Conservation (phyloP, 2,888 invertebrate species). For the Meandrusa payeni region DNA sequence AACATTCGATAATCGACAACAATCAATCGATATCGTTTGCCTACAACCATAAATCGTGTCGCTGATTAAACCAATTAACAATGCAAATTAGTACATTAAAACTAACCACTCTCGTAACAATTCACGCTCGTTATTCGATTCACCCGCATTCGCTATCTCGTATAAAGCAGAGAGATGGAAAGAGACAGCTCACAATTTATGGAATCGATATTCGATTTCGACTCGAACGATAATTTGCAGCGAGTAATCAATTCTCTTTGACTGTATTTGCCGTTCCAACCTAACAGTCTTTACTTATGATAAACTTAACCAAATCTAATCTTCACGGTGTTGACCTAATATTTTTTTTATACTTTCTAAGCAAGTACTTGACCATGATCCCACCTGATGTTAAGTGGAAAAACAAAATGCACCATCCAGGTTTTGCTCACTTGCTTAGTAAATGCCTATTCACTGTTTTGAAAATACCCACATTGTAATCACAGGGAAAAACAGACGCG, state of each 20-base stretch:
- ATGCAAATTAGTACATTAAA: slow-evolving; percentile 31
- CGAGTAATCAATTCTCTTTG: slow-evolving; percentile 25
- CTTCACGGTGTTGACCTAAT: no score
- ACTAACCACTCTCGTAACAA: slow-evolving; percentile 20
- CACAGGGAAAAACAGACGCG: no score
- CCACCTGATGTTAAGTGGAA: no score
- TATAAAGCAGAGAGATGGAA: not conserved
- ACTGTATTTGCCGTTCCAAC: slow-evolving; percentile 5
- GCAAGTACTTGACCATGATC: no score
- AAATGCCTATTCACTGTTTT: no score
- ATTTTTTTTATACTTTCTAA: no score
- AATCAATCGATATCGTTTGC: not conserved
- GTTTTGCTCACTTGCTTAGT: no score
- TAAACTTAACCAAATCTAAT: no score
- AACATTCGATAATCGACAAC: no score
- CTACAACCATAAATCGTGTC: not conserved
- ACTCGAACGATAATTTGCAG: slow-evolving; percentile 25
- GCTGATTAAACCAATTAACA: slow-evolving; percentile 26
- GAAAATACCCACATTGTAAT: no score
- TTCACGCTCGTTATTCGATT: slow-evolving; percentile 24
- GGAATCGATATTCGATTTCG: slow-evolving; percentile 27
- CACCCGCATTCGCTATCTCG: slow-evolving; percentile 10
- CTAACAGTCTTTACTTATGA: no score
- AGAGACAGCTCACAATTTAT: slow-evolving; percentile 18
- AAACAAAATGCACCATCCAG: no score